A percentile compares a stretch with the other conserved stretches of the same genome.
phyloP scores from a whole-genome alignment of 2,888 invertebrate genomes.

The Drymonia ruficornis region DNA sequence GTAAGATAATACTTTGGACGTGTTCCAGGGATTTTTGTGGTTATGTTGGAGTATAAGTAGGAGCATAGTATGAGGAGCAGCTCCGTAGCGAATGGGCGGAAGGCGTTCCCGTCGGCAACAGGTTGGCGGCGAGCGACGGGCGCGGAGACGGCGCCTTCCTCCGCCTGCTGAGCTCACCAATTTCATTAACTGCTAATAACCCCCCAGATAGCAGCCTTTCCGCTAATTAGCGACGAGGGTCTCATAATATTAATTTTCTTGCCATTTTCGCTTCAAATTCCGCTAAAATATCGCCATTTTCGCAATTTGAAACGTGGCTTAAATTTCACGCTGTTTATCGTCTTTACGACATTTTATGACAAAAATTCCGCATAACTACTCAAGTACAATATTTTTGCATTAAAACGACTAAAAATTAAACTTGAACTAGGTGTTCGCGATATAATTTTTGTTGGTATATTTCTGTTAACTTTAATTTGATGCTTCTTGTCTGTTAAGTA shows the following conservation, averaged over 20 bases:
- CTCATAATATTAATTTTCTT: conserved; percentile 66
- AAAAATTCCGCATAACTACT: background rate
- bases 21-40: conserved; percentile 1
- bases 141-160: conserved; percentile 43
- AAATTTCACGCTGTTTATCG: conserved; percentile 28
- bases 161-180: conserved; percentile 63
- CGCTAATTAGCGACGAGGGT: conserved; percentile 66
- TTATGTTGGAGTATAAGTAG: conserved; percentile 17
- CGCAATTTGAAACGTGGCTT: conserved; percentile 46
- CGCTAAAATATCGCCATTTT: conserved; percentile 51
- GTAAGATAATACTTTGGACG: conserved; percentile 21
- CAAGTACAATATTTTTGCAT: conserved; percentile 12
- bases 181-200: conserved; percentile 76
- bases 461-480: too few species aligned
- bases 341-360: conserved; percentile 1
- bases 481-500: background rate
- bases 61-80: conserved; percentile 34
- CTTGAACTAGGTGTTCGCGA: background rate
- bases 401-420: background rate
- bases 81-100: conserved; percentile 72
- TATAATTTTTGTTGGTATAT: too few species aligned
- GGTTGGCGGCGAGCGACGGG: conserved; percentile 64
- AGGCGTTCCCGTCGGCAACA: conserved; percentile 83
- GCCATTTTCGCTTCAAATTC: conserved; percentile 49
- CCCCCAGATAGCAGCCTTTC: conserved; percentile 60